Base-by-base conservation (phyloP, 2,888 invertebrate species). In the Leptura quadrifasciata region DNA sequence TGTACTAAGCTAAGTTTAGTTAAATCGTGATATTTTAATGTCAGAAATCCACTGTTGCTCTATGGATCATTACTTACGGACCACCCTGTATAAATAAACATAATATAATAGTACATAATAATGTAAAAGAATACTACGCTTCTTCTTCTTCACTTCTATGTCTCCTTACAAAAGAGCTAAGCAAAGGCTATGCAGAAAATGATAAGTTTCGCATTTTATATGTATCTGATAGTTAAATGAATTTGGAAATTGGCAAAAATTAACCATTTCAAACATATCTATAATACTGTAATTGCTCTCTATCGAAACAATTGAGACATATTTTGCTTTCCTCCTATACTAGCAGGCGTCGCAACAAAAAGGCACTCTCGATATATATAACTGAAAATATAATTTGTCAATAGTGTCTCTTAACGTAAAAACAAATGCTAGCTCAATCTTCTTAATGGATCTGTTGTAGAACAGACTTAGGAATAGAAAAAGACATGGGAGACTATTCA, bases 391-490 rank as follows among this genome's bases (percentile, higher is more conserved):
- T 72, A 74, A 78, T 75, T 78, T 78, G 77, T 78, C 78, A 78
- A 78, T 78, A 72, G 63, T 72, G 73, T 72, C 76, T 76, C 61
- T 76, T 76, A 78, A 78, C 64, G 74, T 55, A 76, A 71, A 79
- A 80, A 80, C 80, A 80, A 80, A 78, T 76, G 76, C 63, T 73
- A 69, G 72, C 74, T 75, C 75, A 80, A 80, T 80, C 76, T 71
- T 57, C 75, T 76, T 80, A 80, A 80, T 80, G 80, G 80, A 79
- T 74, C 77, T 77, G 69, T 77, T 78, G 78, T 76, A 75, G 39
- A 39, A 58, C 52, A 69, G 73, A 35, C 55, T 60, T 60, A 64
- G 63, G 68, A 60, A 57, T 61, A 75, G 76, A 74, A 74, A 74
- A 77, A 74, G 74, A 70, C 67, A 67, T 60, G 35, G 63, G 24